These are phyloP conservation scores for Nyleta sp. DNA, from an alignment of 2,888 invertebrate genomes.

Conservation along the genomic window DNA sequence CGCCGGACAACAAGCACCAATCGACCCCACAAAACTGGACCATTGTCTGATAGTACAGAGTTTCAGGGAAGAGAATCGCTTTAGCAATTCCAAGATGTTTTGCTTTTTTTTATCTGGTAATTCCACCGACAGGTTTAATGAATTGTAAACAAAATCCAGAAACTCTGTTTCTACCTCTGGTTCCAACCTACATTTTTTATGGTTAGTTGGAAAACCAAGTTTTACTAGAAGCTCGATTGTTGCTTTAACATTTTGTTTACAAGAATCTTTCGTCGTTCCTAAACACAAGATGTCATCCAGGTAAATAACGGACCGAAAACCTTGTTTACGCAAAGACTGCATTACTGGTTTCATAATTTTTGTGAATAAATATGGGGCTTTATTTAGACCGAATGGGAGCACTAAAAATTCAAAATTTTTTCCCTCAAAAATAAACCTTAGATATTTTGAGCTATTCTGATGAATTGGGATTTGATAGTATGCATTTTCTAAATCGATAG, in stretches of 20 bases:
- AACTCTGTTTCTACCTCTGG: not conserved
- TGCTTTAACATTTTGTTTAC: not conserved
- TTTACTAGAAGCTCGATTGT: no score
- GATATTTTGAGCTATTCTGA: conserved; percentile 41
- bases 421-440: conserved; percentile 58
- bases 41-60: not conserved
- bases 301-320: conserved; percentile 48
- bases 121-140: not conserved
- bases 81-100: not conserved
- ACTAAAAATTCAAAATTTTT: conserved; percentile 59
- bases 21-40: not conserved
- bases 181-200: no score
- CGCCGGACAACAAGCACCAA: not conserved
- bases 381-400: conserved; percentile 63
- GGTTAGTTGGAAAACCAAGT: not conserved
- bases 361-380: conserved; percentile 59
- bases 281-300: conserved; percentile 4
- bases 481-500: conserved; percentile 63
- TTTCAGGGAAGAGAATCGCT: not conserved
- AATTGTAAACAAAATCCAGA: no score
- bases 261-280: no score
- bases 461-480: conserved; percentile 58
- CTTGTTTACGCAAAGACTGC: conserved; percentile 22
- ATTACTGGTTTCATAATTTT: conserved; percentile 64
- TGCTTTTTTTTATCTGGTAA: not conserved